These are phyloP conservation scores for Apis cerana DNA, from an alignment of 1,140 invertebrate genomes.

Conservation along the genomic window DNA sequence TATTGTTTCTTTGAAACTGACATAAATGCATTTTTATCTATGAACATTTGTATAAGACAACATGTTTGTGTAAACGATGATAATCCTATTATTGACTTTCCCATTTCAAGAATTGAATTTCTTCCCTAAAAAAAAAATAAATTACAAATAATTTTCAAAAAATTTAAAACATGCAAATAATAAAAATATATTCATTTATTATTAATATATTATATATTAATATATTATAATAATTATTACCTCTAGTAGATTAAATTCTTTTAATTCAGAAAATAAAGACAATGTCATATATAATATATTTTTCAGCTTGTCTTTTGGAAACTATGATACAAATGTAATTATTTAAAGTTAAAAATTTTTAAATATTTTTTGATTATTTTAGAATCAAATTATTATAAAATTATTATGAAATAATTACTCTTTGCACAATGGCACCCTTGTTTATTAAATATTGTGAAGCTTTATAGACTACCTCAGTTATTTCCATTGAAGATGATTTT, in stretches of 20 bases:
- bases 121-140: slow-evolving; percentile 66
- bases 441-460: slow-evolving; percentile 78
- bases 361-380: neutral
- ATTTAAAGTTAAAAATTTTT: neutral
- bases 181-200: too few species aligned
- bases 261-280: slow-evolving; percentile 65
- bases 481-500: slow-evolving; percentile 78
- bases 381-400: neutral
- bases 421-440: slow-evolving; percentile 67
- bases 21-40: slow-evolving; percentile 76
- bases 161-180: too few species aligned
- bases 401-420: slow-evolving; percentile 63
- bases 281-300: rapidly evolving
- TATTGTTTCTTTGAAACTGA: slow-evolving; percentile 59
- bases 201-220: too few species aligned
- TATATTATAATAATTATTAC: too few species aligned
- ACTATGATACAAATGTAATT: slow-evolving; percentile 29
- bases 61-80: slow-evolving; percentile 77
- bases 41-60: slow-evolving; percentile 74
- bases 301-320: neutral
- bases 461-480: slow-evolving; percentile 79
- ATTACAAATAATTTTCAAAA: neutral
- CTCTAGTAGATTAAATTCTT: too few species aligned
- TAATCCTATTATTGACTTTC: slow-evolving; percentile 76
- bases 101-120: slow-evolving; percentile 76